Conservation (phyloP, 2,113 vertebrate genomes). For the Glaucomys volans region DNA sequence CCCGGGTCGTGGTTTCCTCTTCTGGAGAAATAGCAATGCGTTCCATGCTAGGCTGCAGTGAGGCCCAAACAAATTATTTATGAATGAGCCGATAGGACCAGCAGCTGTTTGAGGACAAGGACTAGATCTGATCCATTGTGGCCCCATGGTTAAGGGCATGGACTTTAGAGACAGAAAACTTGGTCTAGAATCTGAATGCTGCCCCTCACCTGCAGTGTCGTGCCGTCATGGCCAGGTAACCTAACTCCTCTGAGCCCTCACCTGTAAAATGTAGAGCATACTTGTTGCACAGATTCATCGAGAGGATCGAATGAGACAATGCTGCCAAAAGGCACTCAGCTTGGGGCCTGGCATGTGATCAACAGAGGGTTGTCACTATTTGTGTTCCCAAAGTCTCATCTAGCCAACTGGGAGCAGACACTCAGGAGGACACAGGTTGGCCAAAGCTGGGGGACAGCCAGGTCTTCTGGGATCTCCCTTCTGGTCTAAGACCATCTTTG, state of each 20-base stretch:
- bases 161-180: not conserved
- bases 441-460: conserved; percentile 44
- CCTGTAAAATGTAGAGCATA: not conserved
- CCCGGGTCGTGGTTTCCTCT: conserved; percentile 36
- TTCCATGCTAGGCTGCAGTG: not conserved
- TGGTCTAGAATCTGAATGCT: not conserved
- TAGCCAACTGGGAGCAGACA: not conserved
- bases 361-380: not conserved
- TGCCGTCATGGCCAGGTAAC: not conserved
- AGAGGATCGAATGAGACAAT: not conserved
- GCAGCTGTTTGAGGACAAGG: not conserved
- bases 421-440: not conserved
- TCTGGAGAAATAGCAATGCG: not conserved
- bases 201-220: not conserved
- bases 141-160: not conserved
- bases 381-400: not conserved
- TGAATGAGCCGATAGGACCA: not conserved
- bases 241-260: not conserved
- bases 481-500: conserved; percentile 61
- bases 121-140: not conserved
- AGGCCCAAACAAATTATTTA: not conserved
- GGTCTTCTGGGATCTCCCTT: conserved; percentile 60
- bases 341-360: not conserved
- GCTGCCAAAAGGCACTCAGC: not conserved
- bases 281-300: too few relatives aligned